These are phyloP conservation scores for Synergus laeviventris DNA, from an alignment of 2,888 invertebrate genomes.

Conservation along the genomic window DNA sequence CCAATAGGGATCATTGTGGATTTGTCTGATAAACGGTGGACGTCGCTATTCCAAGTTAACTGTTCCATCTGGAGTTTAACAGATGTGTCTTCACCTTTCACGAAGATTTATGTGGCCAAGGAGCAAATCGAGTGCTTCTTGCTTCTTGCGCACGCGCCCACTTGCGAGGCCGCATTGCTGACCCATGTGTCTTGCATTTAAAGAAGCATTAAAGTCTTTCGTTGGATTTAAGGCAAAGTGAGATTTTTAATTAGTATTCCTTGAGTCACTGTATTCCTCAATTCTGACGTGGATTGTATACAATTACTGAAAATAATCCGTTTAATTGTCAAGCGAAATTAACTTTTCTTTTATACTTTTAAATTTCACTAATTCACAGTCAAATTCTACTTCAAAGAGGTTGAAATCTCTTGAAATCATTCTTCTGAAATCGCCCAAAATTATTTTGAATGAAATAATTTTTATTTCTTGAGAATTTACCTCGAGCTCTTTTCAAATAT, in stretches of 20 bases:
- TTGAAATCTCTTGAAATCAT: too few relatives aligned
- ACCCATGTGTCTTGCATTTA: not conserved
- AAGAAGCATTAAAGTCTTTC: not conserved
- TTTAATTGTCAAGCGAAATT: too few relatives aligned
- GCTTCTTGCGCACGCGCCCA: not conserved
- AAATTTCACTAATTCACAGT: too few relatives aligned
- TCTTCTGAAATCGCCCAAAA: too few relatives aligned
- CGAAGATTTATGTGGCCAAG: not conserved
- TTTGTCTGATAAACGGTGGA: slow-evolving; percentile 1
- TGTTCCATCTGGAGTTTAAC: not conserved
- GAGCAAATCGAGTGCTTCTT: not conserved
- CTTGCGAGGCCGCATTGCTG: not conserved
- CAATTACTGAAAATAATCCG: too few relatives aligned
- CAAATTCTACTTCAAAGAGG: too few relatives aligned
- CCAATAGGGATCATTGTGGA: not conserved
- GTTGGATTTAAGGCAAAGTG: too few relatives aligned
- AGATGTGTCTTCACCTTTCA: slow-evolving; percentile 8
- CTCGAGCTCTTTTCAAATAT: too few relatives aligned
- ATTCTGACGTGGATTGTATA: not conserved
- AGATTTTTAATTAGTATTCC: not conserved
- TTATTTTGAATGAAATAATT: too few relatives aligned
- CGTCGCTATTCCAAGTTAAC: not conserved
- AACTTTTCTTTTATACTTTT: too few relatives aligned
- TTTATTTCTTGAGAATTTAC: too few relatives aligned
- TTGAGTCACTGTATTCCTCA: not conserved